Evolutionary conservation across 2,797 vertebrate species (phyloP).

Genomic region (Tinamus major): DNA sequence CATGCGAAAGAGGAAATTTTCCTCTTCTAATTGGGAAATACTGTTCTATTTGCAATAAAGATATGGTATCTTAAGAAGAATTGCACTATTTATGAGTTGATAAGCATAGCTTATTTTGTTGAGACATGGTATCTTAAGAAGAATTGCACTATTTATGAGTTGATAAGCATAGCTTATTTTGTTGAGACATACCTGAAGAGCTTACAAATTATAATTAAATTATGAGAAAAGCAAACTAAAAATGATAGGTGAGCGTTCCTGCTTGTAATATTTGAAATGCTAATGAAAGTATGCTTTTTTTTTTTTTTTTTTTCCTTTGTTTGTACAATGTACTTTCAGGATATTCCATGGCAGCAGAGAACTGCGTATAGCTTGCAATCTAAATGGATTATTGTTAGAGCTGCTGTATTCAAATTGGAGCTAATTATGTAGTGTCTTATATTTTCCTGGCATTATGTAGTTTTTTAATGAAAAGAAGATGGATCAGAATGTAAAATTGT

Average conservation of each 20-base stretch:
- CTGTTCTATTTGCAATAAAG: background rate
- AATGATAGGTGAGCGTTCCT: background rate
- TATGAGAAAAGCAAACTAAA: background rate
- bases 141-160: background rate
- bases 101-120: background rate
- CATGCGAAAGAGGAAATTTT: background rate
- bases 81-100: background rate
- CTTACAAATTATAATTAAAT: background rate
- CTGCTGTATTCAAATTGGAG: background rate
- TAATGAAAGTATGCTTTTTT: background rate
- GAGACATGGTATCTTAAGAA: background rate
- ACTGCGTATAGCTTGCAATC: background rate
- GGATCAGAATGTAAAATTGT: background rate
- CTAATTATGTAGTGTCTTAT: constrained; percentile 45
- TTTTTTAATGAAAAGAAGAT: background rate
- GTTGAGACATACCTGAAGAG: background rate
- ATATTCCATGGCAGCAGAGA: background rate
- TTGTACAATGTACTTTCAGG: background rate
- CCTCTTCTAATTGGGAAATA: fast-evolving
- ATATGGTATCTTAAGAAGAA: background rate
- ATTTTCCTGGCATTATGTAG: background rate
- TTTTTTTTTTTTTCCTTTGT: no score
- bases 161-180: background rate
- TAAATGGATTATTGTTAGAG: constrained; percentile 2
- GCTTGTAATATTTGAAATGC: background rate